Evolutionary conservation across 2,113 vertebrate genomes (phyloP), one percentile per base, ranked within the genome.

Genomic region (Deroptyus accipitrinus): DNA sequence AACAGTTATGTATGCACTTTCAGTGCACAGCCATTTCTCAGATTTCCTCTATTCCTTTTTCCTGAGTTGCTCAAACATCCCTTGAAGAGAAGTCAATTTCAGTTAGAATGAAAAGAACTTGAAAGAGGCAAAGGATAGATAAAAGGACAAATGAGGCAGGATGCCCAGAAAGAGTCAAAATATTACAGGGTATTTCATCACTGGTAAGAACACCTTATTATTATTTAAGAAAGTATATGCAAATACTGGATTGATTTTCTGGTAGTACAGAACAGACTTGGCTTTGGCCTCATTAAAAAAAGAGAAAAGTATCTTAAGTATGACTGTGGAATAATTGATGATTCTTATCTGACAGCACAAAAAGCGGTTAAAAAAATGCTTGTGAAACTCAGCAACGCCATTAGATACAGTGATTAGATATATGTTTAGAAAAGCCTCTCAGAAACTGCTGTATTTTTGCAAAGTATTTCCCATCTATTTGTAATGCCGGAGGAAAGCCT

Each of bases 401-500:
- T 74, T 57, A 70, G 7, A 15, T 54, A 15, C 25, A 49, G 37
- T 5, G 4, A 72, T 19, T 6, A n/a, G 4, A 14, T 68, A 63
- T 19, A 55, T 33, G 17, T 51, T 82, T 68, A 90, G 42, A 72
- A 11, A 78, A 61, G 3, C 2, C 1, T 61, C 33, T 55, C 33
- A 39, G 25, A 84, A 81, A 9, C 3, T 0, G 0, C 27, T 16
- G 7, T 0, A 9, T 39, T 67, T 91, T 68, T 76, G 12, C 16
- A 48, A 78, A 79, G 13, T 59, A 70, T 79, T 94, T 91, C 23
- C 13, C 11, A 3, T 70, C 13, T 76, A n/a, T 61, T 59, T 39
- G 17, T 35, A 10, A 61, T 83, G 15, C 17, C 39, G 70, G 17
- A 73, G 11, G 13, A 57, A 62, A 87, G 48, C 2, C 48, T 37